Conservation (phyloP, 2,888 invertebrate species). For the Brachypalpus laphriformis region DNA sequence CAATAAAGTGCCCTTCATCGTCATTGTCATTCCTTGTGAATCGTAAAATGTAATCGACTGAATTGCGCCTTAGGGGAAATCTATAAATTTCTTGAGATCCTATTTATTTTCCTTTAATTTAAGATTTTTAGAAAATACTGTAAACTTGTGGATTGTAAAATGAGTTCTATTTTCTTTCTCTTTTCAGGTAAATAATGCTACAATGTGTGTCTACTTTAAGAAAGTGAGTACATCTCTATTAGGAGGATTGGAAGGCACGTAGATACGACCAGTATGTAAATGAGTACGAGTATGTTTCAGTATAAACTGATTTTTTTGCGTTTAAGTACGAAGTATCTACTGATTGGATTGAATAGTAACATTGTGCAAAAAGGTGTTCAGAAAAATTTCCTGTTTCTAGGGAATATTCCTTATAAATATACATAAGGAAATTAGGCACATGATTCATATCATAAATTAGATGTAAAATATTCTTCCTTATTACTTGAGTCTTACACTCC, state of each 20-base stretch:
- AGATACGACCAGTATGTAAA: too few species aligned
- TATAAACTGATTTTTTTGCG: too few species aligned
- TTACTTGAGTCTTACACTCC: too few species aligned
- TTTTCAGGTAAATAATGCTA: conserved; percentile 27
- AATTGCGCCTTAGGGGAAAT: conserved; percentile 40
- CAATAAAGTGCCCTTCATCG: conserved; percentile 58
- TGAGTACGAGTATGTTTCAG: too few species aligned
- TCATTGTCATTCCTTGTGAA: conserved; percentile 37
- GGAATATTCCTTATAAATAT: too few species aligned
- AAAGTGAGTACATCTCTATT: not conserved
- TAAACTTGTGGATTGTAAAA: not conserved
- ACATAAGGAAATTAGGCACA: too few species aligned
- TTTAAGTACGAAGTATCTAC: too few species aligned
- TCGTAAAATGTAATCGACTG: conserved; percentile 42
- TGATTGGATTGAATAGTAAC: too few species aligned
- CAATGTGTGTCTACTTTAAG: not conserved
- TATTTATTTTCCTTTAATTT: not conserved
- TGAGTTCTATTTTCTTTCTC: conserved; percentile 17
- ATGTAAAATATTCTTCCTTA: too few species aligned
- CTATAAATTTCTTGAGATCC: conserved; percentile 27
- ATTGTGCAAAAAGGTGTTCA: too few species aligned
- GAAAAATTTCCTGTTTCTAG: too few species aligned
- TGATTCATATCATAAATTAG: too few species aligned
- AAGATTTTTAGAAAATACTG: not conserved
- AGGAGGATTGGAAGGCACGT: not conserved